Conservation (phyloP, 2,888 invertebrate species). For the Hanleya hanleyi region DNA sequence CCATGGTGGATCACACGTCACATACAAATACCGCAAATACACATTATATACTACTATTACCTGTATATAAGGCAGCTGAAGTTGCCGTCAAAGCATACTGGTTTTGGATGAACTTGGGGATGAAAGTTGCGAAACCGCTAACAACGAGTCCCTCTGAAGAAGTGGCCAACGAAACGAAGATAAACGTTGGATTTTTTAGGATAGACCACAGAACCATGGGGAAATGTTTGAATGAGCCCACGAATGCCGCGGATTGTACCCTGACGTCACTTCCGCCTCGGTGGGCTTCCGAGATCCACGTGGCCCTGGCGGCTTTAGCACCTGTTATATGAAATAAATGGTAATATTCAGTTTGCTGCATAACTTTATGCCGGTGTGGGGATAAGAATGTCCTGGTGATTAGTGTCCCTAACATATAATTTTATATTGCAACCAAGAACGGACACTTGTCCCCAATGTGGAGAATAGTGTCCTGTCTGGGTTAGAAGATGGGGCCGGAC, state of each 20-base stretch:
- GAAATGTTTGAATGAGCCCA: conserved; percentile 39
- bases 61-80: conserved; percentile 80
- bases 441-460: no score
- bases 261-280: conserved; percentile 34
- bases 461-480: no score
- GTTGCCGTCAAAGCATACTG: conserved; percentile 82
- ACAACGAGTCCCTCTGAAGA: conserved; percentile 78
- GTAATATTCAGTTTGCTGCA: no score
- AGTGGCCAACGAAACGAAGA: conserved; percentile 80
- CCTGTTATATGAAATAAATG: conserved; percentile 34
- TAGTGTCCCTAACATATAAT: no score
- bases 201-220: conserved; percentile 41
- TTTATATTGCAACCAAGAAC: no score
- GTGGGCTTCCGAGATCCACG: conserved; percentile 55
- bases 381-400: no score
- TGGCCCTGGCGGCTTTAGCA: conserved; percentile 45
- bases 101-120: conserved; percentile 84
- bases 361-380: no score
- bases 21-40: no score
- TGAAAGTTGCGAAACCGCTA: conserved; percentile 81
- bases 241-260: conserved; percentile 21
- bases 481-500: no score
- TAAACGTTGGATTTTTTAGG: conserved; percentile 70
- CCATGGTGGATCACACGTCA: no score
- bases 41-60: no score